Base-by-base conservation (phyloP, 1,140 invertebrate species). In the Achroia grisella region DNA sequence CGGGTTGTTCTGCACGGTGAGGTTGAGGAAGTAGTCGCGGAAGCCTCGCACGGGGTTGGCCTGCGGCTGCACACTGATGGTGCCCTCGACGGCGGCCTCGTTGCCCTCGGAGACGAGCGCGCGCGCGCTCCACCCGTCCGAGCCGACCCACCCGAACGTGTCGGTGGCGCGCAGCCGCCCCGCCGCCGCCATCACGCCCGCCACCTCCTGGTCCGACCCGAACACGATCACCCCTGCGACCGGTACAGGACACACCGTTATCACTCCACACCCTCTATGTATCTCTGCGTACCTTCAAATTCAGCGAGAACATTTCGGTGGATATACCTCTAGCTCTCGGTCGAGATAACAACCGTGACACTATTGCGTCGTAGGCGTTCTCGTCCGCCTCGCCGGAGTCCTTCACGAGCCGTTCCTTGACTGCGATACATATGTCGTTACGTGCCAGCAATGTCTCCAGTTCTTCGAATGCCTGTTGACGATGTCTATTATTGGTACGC, bases 181-280 rank as follows among this genome's bases (percentile, higher is more conserved):
- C 0, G 97, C 94, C 0, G 97, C 96, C 49, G 92, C 88, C 97
- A 98, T 98, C 48, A 98, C 89, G 23, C 93, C 95, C 0, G 95
- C 95, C 14, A 98, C 97, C 87, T 98, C 97, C 86, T 98, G 96
- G 86, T 98, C 96, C 0, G 96, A 98, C 0, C 95, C 97, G 74
- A 97, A 98, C 60, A 98, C 93, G 43, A 98, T 97, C 23, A 96
- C 97, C 32, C 97, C 97, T 96, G 87, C 10, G 3, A 31, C 9
- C 9, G 8, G 30, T 31, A 29, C 4, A 29, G 10, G 10, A 29
- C 4, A 6, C 28, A 29, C 28, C 28, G 10, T 10, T 29, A 29
- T 29, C 28, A 29, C 10, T 6, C 4, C 28, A 29, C n/a, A n/a
- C n/a, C n/a, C n/a, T n/a, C n/a, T n/a, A n/a, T n/a, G n/a, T n/a